Evolutionary conservation across 2,888 invertebrate species (phyloP).

Genomic region (Orthosia incerta): DNA sequence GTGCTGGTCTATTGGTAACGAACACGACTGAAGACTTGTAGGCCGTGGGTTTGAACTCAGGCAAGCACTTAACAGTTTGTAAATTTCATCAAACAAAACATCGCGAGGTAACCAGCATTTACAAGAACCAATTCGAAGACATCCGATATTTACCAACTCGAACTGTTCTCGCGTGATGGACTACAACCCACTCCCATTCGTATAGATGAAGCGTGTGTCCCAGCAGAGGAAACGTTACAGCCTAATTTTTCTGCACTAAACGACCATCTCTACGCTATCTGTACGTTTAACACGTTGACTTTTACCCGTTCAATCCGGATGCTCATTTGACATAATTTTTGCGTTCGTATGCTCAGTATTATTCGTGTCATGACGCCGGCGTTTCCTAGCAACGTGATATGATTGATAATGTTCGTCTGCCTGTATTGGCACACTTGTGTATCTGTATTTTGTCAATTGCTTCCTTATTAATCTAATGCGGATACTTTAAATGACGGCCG

Average conservation of each 20-base stretch:
- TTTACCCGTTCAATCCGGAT: constrained; percentile 3
- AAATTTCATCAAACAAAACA: too few relatives aligned
- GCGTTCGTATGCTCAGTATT: constrained; percentile 12
- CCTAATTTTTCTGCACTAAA: not conserved
- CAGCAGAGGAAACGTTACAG: not conserved
- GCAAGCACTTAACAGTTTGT: too few relatives aligned
- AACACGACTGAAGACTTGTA: too few relatives aligned
- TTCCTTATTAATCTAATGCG: constrained; percentile 1
- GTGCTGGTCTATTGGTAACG: too few relatives aligned
- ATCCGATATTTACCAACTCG: too few relatives aligned
- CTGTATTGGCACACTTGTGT: not conserved
- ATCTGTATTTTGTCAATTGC: not conserved
- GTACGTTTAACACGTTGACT: not conserved
- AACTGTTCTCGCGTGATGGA: too few relatives aligned
- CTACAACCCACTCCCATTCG: too few relatives aligned
- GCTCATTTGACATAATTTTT: constrained; percentile 14
- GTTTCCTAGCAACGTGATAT: constrained; percentile 42
- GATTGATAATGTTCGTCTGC: constrained; percentile 20
- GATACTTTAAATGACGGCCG: not conserved
- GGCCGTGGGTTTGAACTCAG: too few relatives aligned
- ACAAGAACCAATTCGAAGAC: too few relatives aligned
- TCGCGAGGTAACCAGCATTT: too few relatives aligned
- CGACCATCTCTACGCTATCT: not conserved
- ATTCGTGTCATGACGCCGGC: constrained; percentile 25
- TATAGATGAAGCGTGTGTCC: too few relatives aligned